Conservation (phyloP, 2,113 vertebrate species). For the Carassius gibelio region DNA sequence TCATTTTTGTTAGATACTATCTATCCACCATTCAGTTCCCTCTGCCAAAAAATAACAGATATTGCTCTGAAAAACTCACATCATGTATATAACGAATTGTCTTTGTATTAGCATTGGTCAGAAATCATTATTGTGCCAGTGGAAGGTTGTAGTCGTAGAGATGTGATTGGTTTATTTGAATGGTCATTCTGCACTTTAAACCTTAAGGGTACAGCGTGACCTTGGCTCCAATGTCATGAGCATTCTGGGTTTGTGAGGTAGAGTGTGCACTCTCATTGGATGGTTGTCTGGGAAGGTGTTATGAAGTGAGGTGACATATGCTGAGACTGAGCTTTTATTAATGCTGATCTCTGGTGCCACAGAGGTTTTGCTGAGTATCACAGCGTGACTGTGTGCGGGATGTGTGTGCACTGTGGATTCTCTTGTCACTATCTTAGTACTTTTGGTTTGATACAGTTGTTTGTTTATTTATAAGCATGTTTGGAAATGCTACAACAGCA, state of each 20-base stretch:
- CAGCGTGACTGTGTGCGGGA: slow-evolving; percentile 33
- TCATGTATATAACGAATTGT: not conserved
- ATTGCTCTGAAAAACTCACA: not conserved
- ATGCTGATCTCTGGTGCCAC: slow-evolving; percentile 72
- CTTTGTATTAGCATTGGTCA: not conserved
- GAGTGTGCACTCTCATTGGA: slow-evolving; percentile 53
- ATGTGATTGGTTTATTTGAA: slow-evolving; percentile 18
- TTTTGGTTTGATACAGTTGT: not conserved
- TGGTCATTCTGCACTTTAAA: slow-evolving; percentile 1
- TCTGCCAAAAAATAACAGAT: not conserved
- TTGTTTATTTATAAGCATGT: not conserved
- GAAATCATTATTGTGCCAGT: not conserved
- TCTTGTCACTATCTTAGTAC: not conserved
- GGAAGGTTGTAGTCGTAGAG: not conserved
- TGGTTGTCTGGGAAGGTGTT: slow-evolving; percentile 72
- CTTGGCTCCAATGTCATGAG: slow-evolving; percentile 26
- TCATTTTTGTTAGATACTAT: not conserved
- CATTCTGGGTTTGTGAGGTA: slow-evolving; percentile 2
- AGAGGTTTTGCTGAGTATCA: slow-evolving; percentile 66
- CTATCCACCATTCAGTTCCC: not conserved
- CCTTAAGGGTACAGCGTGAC: slow-evolving; percentile 20
- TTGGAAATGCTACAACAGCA: not conserved
- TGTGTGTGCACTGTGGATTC: slow-evolving; percentile 3
- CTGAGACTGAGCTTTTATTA: slow-evolving; percentile 72
- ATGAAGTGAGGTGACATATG: slow-evolving; percentile 75